Evolutionary conservation across 2,113 vertebrate species (phyloP).

Genomic region (Nipponia nippon): DNA sequence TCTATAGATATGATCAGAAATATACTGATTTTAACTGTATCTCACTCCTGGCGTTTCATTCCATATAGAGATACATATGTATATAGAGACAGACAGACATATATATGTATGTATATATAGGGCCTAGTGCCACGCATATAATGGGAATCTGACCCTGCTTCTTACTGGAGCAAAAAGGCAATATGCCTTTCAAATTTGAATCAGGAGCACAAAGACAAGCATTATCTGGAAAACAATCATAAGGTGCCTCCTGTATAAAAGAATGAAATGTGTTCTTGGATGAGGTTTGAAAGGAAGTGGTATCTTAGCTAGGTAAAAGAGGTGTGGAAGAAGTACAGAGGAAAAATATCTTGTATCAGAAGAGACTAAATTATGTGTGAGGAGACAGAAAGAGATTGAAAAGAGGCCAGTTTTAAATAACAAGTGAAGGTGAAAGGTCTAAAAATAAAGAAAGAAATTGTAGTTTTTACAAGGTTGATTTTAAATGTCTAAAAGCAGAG

Average conservation of each 20-base stretch:
- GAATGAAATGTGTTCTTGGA: not conserved
- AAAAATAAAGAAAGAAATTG: not conserved
- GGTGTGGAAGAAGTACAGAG: not conserved
- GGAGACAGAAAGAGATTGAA: not conserved
- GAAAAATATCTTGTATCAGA: not conserved
- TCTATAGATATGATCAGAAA: not conserved
- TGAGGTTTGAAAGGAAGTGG: not conserved
- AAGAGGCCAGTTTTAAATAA: not conserved
- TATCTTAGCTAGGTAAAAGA: not conserved
- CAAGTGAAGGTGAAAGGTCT: not conserved
- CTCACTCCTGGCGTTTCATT: not conserved
- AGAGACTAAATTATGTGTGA: not conserved
- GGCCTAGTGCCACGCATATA: not conserved
- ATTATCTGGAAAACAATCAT: not conserved
- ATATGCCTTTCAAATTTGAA: not conserved
- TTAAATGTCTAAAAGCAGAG: not conserved
- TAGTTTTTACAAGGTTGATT: not conserved
- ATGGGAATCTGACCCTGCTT: not conserved
- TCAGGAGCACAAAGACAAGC: not conserved
- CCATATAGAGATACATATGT: not conserved
- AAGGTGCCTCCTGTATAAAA: not conserved
- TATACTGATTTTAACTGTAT: not conserved
- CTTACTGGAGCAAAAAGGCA: not conserved
- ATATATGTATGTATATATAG: not conserved
- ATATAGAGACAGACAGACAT: rapidly evolving